These are phyloP conservation scores for Lamprologus speciosus DNA, from an alignment of 2,113 vertebrate species.

Conservation along the genomic window DNA sequence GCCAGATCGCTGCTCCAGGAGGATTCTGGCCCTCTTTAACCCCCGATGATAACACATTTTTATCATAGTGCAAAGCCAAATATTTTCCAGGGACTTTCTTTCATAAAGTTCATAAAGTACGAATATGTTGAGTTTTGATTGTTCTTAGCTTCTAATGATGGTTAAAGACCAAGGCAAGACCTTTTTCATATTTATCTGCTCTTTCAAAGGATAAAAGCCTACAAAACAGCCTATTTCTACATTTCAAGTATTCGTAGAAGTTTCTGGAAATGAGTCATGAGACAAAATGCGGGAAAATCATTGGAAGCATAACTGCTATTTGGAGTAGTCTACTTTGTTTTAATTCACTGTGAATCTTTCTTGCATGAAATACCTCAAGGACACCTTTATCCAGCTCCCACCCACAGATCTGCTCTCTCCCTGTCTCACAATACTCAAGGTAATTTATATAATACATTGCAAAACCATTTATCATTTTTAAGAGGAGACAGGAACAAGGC, in stretches of 20 bases:
- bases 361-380: conserved; percentile 38
- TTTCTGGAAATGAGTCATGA: neutral
- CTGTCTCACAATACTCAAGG: conserved; percentile 16
- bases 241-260: neutral
- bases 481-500: conserved; percentile 49
- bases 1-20: neutral
- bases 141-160: neutral
- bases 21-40: neutral
- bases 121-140: neutral
- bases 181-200: neutral
- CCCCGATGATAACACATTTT: neutral
- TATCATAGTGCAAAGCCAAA: neutral
- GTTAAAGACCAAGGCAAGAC: neutral
- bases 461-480: conserved; percentile 60
- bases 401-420: conserved; percentile 18
- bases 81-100: neutral
- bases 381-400: conserved; percentile 35
- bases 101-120: neutral
- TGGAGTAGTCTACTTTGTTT: conserved; percentile 11
- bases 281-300: neutral
- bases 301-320: neutral
- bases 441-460: conserved; percentile 57
- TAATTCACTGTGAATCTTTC: conserved; percentile 4
- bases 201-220: neutral
- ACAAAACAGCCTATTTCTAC: neutral